A percentile compares a stretch with the other conserved stretches of the same genome.
phyloP scores from a whole-genome alignment of 1,140 invertebrate genomes.

The Globodera rostochiensis region DNA sequence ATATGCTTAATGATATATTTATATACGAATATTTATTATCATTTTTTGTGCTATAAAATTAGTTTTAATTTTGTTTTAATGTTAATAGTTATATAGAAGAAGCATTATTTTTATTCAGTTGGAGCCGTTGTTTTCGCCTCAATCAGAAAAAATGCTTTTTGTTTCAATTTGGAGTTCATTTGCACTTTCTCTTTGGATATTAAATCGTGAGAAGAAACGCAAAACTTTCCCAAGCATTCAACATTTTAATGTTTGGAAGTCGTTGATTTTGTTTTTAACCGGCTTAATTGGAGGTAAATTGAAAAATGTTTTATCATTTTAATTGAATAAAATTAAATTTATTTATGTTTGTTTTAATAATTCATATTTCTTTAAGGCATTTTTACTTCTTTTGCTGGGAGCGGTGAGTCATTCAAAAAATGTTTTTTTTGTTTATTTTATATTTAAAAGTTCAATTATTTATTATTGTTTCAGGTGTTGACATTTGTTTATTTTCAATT shows the following conservation, averaged over 20 bases:
- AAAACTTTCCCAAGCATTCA: conserved; percentile 36
- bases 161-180: conserved; percentile 49
- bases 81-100: too few species aligned
- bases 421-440: neutral
- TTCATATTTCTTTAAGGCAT: conserved; percentile 48
- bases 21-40: too few species aligned
- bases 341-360: neutral
- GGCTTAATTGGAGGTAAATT: conserved; percentile 45
- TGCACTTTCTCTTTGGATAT: conserved; percentile 42
- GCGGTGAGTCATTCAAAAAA: conserved; percentile 28
- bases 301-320: neutral
- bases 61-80: too few species aligned
- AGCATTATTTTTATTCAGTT: conserved; percentile 29
- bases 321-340: conserved; percentile 12
- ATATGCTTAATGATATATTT: neutral
- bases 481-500: conserved; percentile 58
- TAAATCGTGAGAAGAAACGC: conserved; percentile 42
- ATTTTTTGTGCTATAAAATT: too few species aligned
- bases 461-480: conserved; percentile 27
- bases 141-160: conserved; percentile 44
- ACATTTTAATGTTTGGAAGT: conserved; percentile 36
- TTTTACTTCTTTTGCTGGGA: conserved; percentile 61
- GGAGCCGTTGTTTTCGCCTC: conserved; percentile 35
- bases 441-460: neutral
- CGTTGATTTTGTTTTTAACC: conserved; percentile 33